Evolutionary conservation across 2,797 vertebrate genomes (phyloP).

Genomic region (Sparus aurata): DNA sequence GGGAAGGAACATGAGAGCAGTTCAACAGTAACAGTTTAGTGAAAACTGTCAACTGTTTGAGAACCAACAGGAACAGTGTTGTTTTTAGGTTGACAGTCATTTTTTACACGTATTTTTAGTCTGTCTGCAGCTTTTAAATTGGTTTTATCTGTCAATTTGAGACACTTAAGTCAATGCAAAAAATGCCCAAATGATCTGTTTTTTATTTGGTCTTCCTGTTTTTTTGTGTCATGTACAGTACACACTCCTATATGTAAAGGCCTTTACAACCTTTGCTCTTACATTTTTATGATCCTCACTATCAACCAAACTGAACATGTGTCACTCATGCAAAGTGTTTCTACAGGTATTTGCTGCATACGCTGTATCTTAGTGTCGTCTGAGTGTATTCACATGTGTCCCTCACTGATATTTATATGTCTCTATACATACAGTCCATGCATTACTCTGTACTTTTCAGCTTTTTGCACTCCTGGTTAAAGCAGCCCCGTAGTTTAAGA

Average conservation of each 20-base stretch:
- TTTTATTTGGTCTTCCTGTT: neutral
- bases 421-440: too few relatives aligned
- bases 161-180: neutral
- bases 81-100: neutral
- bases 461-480: too few relatives aligned
- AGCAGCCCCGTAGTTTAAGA: too few relatives aligned
- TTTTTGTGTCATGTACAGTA: neutral
- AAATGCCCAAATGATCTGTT: too few relatives aligned
- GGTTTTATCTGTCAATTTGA: neutral
- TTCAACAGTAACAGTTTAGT: conserved; percentile 1
- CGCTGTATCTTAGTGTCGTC: too few relatives aligned
- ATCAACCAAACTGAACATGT: neutral
- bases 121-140: neutral
- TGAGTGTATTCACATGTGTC: too few relatives aligned
- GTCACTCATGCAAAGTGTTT: neutral
- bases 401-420: too few relatives aligned
- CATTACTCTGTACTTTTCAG: too few relatives aligned
- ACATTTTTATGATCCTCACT: neutral
- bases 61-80: conserved; percentile 4
- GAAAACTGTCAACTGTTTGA: neutral
- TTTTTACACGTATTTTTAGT: neutral
- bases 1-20: conserved; percentile 12
- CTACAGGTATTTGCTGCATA: too few relatives aligned
- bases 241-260: neutral
- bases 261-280: neutral